Evolutionary conservation across 2,113 vertebrate genomes (phyloP), one percentile per base, ranked within the genome.

Genomic region (Acrocephalus kingi): DNA sequence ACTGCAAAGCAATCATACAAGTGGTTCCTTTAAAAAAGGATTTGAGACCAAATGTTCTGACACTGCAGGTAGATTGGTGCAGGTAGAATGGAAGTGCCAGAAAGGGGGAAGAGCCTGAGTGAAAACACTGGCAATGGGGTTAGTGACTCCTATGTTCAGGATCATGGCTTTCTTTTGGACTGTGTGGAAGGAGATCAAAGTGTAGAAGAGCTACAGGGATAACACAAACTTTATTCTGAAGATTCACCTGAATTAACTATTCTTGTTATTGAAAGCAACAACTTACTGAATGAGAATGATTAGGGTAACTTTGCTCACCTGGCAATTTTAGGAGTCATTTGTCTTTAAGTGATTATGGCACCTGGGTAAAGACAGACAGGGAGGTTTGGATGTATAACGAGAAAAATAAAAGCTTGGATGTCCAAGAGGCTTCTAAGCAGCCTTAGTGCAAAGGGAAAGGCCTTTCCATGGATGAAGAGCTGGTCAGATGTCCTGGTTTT

Each of bases 101-200:
- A 15, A 24, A 4, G 3, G 2, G 11, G 21, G 4, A 71, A 74
- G 24, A 82, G 17, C 14, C 66, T 2, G 13, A 67, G 17, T 18
- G 11, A 63, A 76, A 72, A 41, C 7, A 27, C 37, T 49, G 56
- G 11, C 24, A 39, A 48, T 0, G 1, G 43, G 5, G 3, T 68
- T 0, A 5, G 39, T 46, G 58, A 18, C 28, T 75, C 22, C 28
- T 22, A 0, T 1, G 2, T 17, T 22, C 64, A 66, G n/a, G 27
- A 80, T 35, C 22, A 54, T 35, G 37, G 13, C 28, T 66, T 83
- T 64, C 16, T 48, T 88, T 45, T 54, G 10, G 51, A 33, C 30
- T 23, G 1, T 16, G 13, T 22, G 21, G 54, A 59, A 69, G 25
- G 41, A 63, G 28, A 91, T n/a, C 7, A 23, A 80, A 39, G 39